Percentiles rank a stretch among this genome's conserved stretches.
These are phyloP conservation scores for Ditylenchus weischeri DNA, from an alignment of 2,888 invertebrate genomes.

Conservation along the genomic window DNA sequence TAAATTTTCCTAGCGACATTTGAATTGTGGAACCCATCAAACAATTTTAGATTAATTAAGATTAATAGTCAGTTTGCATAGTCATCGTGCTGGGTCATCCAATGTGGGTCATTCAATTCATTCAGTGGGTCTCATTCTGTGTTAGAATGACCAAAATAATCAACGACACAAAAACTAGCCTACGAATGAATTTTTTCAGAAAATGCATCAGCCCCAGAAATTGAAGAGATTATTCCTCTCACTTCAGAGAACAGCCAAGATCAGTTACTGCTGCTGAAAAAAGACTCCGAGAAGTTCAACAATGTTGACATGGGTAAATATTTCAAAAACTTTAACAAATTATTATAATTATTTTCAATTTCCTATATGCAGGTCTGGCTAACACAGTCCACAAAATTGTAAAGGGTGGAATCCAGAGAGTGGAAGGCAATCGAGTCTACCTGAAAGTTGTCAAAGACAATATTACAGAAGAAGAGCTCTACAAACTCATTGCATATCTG, in stretches of 20 bases:
- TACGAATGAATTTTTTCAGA: conserved; percentile 11
- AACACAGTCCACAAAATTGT: conserved; percentile 56
- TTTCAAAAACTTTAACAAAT: not conserved
- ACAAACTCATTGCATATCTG: conserved; percentile 52
- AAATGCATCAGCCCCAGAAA: conserved; percentile 28
- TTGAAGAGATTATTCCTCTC: conserved; percentile 35
- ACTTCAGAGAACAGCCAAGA: conserved; percentile 30
- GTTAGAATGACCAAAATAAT: too few relatives aligned
- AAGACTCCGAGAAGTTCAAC: conserved; percentile 52
- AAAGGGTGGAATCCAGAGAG: conserved; percentile 50
- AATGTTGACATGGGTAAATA: conserved; percentile 45
- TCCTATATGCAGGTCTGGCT: conserved; percentile 40
- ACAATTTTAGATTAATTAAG: too few relatives aligned
- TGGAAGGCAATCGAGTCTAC: conserved; percentile 57
- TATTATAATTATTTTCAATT: not conserved
- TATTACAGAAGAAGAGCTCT: conserved; percentile 45
- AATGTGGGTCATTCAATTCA: too few relatives aligned
- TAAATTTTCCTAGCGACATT: too few relatives aligned
- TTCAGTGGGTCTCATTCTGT: too few relatives aligned
- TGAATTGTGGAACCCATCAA: too few relatives aligned
- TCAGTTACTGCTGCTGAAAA: conserved; percentile 49
- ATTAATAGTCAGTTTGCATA: too few relatives aligned
- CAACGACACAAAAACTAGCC: too few relatives aligned
- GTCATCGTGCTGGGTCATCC: too few relatives aligned
- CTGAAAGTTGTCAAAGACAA: conserved; percentile 42